Evolutionary conservation across 2,113 vertebrate species (phyloP).

Genomic region (Oncorhynchus masou): DNA sequence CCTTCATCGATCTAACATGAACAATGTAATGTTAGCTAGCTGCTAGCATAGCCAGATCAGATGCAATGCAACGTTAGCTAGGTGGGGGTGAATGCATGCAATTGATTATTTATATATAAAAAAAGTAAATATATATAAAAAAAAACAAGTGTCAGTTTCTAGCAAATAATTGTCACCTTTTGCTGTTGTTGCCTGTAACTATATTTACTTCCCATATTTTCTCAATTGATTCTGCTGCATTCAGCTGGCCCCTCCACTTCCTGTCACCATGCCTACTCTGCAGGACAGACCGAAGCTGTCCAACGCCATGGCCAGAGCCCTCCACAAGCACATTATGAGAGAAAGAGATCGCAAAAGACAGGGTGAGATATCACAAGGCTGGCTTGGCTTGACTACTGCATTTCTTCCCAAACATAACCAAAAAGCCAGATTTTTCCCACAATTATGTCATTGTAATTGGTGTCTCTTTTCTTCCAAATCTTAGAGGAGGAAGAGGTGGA

Average conservation of each 20-base stretch:
- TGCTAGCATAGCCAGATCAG: background rate
- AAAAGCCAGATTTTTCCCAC: too few species aligned
- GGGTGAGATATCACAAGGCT: slow-evolving; percentile 61
- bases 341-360: slow-evolving; percentile 89
- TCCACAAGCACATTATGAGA: slow-evolving; percentile 92
- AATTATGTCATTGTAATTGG: background rate
- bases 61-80: background rate
- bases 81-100: background rate
- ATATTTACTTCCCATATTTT: background rate
- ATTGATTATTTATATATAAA: background rate
- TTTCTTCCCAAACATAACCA: background rate
- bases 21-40: background rate
- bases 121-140: too few species aligned
- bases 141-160: background rate
- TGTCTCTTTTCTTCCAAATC: background rate
- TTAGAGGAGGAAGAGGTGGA: slow-evolving; percentile 92
- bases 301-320: slow-evolving; percentile 89
- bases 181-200: background rate
- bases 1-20: too few species aligned
- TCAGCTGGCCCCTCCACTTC: slow-evolving; percentile 74
- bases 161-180: background rate
- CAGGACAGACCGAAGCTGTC: slow-evolving; percentile 92
- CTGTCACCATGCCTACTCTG: slow-evolving; percentile 85
- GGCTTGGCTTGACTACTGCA: background rate
- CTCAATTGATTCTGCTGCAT: background rate